A percentile compares a stretch with the other conserved stretches of the same genome.
These are phyloP conservation scores for Lycodopsis pacificus DNA, from an alignment of 2,797 vertebrate species.

Conservation along the genomic window DNA sequence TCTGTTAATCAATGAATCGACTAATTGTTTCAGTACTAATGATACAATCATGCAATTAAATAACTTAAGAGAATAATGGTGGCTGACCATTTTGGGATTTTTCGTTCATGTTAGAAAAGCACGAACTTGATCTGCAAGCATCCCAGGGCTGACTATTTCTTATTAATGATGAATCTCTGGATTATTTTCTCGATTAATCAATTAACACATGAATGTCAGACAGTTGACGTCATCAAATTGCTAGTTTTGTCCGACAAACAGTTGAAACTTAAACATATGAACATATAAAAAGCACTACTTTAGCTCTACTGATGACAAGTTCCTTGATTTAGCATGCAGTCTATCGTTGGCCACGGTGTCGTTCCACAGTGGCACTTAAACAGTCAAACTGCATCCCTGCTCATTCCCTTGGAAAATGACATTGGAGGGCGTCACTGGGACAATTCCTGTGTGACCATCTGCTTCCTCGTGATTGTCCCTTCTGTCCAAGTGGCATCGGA, in stretches of 20 bases:
- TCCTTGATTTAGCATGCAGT: neutral
- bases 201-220: neutral
- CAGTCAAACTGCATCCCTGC: constrained; percentile 62
- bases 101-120: neutral
- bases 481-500: constrained; percentile 63
- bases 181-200: neutral
- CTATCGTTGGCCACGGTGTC: neutral
- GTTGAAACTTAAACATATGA: neutral
- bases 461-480: constrained; percentile 70
- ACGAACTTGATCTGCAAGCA: neutral
- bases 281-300: neutral
- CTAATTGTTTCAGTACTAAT: neutral
- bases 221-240: neutral
- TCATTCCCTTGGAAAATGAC: constrained; percentile 71
- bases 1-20: neutral
- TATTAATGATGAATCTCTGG: neutral
- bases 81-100: neutral
- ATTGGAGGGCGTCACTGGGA: constrained; percentile 63
- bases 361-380: constrained; percentile 49
- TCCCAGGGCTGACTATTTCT: neutral
- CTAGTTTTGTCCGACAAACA: neutral
- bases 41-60: neutral
- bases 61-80: neutral
- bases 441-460: constrained; percentile 77
- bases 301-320: neutral